These are phyloP conservation scores for Brachypodius melanocephalos DNA, from an alignment of 2,113 vertebrate genomes.

Conservation along the genomic window DNA sequence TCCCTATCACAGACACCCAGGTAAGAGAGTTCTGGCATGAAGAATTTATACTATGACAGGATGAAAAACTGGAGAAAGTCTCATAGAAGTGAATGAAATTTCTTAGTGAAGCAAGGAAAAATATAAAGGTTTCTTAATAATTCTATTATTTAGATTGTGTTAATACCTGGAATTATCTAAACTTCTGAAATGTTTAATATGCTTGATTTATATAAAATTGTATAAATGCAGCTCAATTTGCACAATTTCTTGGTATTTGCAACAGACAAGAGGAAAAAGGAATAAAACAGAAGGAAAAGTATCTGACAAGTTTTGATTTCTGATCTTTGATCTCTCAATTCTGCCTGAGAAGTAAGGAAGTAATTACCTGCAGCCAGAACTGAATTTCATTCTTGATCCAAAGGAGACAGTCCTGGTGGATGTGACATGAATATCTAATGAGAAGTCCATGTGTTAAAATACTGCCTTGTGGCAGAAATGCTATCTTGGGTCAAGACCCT, in stretches of 20 bases:
- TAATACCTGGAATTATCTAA: not conserved
- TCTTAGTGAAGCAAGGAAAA: not conserved
- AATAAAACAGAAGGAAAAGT: not conserved
- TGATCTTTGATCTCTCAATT: constrained; percentile 7
- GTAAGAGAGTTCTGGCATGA: not conserved
- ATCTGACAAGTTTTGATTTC: not conserved
- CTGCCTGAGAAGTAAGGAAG: constrained; percentile 4
- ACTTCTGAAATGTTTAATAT: not conserved
- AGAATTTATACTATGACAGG: not conserved
- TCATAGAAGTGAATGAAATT: not conserved
- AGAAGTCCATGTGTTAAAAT: constrained; percentile 3
- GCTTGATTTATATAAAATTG: not conserved
- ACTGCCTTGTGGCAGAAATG: not conserved
- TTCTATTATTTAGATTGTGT: not conserved
- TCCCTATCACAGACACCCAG: not conserved
- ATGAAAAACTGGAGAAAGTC: not conserved
- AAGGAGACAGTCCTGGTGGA: not conserved
- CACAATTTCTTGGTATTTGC: not conserved
- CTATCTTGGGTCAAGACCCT: not conserved
- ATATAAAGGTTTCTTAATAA: not conserved
- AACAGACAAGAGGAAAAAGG: not conserved
- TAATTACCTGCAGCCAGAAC: constrained; percentile 50
- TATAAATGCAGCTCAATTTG: not conserved
- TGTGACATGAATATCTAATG: not conserved
- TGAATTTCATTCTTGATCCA: not conserved